Base-by-base conservation (phyloP, 2,888 invertebrate species). In the Rhabditoides inermis region DNA sequence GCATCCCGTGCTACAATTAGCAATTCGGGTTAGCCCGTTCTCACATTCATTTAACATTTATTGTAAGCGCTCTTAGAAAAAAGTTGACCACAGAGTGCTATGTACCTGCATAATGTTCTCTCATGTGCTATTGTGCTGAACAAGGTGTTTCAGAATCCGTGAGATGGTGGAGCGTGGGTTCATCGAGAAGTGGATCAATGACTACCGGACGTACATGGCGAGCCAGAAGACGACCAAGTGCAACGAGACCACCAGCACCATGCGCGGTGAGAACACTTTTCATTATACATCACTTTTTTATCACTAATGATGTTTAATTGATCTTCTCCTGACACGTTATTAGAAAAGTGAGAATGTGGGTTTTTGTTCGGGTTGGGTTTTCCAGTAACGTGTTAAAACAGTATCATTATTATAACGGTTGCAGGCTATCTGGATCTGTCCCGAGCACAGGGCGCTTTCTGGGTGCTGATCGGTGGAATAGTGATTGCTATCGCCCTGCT, bases 81-180 rank as follows among this genome's bases (percentile, higher is more conserved):
- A n/a, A n/a, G n/a, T n/a, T n/a, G n/a, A n/a, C n/a, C n/a, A n/a
- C n/a, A n/a, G n/a, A n/a, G n/a, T n/a, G n/a, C n/a, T n/a, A n/a
- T n/a, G n/a, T n/a, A n/a, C n/a, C n/a, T n/a, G n/a, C n/a, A n/a
- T n/a, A n/a, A n/a, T n/a, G n/a, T n/a, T n/a, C n/a, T n/a, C n/a
- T n/a, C n/a, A n/a, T n/a, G n/a, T n/a, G n/a, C n/a, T n/a, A n/a
- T n/a, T n/a, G n/a, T n/a, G n/a, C n/a, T n/a, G n/a, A n/a, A n/a
- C n/a, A n/a, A n/a, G n/a, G n/a, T n/a, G n/a, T 45, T 58, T 30
- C 49, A 71, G 71, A 40, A 68, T 72, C 7, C 63, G 63, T 7
- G 62, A 67, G 18, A 52, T 70, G 51, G 67, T 64, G n/a, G 70
- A 72, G 39, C 52, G 61, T n/a, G 72, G 72, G 1, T 72, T 72